phyloP scores from a whole-genome alignment of 2,113 vertebrate genomes.

The Narcine bancroftii region DNA sequence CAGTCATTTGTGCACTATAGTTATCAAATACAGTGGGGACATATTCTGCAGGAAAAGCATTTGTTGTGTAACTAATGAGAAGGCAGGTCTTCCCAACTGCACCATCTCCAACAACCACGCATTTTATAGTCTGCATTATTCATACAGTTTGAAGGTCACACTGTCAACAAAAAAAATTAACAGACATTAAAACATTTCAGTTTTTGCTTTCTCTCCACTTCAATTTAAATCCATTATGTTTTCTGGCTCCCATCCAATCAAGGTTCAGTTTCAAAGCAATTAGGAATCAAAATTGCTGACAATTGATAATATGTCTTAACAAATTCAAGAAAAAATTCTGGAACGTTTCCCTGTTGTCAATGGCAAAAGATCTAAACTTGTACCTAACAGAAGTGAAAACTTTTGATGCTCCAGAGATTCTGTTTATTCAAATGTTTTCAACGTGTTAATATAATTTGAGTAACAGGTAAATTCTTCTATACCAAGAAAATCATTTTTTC shows the following conservation, averaged over 20 bases:
- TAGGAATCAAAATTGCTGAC: not conserved
- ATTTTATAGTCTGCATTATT: slow-evolving; percentile 95
- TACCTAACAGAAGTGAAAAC: not conserved
- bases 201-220: no score
- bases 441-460: not conserved
- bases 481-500: not conserved
- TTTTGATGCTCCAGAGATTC: not conserved
- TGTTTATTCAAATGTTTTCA: not conserved
- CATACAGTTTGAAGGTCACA: slow-evolving; percentile 38
- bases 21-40: slow-evolving; percentile 93
- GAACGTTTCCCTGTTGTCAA: not conserved
- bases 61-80: slow-evolving; percentile 88
- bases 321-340: not conserved
- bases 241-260: not conserved
- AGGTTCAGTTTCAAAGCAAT: not conserved
- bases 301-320: not conserved
- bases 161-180: not conserved
- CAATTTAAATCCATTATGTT: not conserved
- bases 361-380: not conserved
- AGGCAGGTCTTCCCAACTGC: slow-evolving; percentile 93
- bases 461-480: not conserved
- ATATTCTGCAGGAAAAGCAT: slow-evolving; percentile 87
- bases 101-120: slow-evolving; percentile 84
- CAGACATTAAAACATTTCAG: not conserved
- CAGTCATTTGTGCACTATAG: slow-evolving; percentile 86